Percentiles rank a stretch among this genome's conserved stretches.
phyloP scores from a whole-genome alignment of 2,888 invertebrate genomes.

The Notodonta ziczac region DNA sequence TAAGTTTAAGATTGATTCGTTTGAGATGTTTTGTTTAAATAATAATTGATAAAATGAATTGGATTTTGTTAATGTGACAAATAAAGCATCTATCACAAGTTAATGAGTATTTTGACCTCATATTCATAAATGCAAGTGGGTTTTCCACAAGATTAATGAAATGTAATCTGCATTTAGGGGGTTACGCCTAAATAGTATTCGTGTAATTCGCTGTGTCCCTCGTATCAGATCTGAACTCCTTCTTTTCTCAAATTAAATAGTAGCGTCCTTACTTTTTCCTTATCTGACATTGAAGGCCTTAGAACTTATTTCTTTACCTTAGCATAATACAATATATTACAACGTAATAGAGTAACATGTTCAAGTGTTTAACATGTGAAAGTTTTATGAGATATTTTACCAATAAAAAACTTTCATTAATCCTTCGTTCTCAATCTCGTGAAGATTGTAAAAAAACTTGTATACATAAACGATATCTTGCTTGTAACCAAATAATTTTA shows the following conservation, averaged over 20 bases:
- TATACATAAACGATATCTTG: too few species aligned
- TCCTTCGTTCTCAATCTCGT: too few species aligned
- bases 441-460: too few species aligned
- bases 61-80: slow-evolving; percentile 5
- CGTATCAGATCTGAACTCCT: background rate
- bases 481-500: too few species aligned
- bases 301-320: too few species aligned
- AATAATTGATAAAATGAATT: slow-evolving; percentile 19
- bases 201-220: background rate
- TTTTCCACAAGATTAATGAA: background rate
- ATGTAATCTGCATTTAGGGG: too few species aligned
- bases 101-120: background rate
- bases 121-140: background rate
- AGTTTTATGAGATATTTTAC: too few species aligned
- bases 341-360: too few species aligned
- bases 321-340: too few species aligned
- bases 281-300: background rate
- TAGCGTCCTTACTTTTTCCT: background rate
- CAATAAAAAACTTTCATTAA: too few species aligned
- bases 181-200: background rate
- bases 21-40: slow-evolving; percentile 24
- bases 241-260: background rate
- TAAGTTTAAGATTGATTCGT: slow-evolving; percentile 36
- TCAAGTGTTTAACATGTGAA: too few species aligned
- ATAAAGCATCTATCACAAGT: background rate